These are phyloP conservation scores for Choristoneura fumiferana DNA, from an alignment of 1,140 invertebrate genomes.

Conservation along the genomic window DNA sequence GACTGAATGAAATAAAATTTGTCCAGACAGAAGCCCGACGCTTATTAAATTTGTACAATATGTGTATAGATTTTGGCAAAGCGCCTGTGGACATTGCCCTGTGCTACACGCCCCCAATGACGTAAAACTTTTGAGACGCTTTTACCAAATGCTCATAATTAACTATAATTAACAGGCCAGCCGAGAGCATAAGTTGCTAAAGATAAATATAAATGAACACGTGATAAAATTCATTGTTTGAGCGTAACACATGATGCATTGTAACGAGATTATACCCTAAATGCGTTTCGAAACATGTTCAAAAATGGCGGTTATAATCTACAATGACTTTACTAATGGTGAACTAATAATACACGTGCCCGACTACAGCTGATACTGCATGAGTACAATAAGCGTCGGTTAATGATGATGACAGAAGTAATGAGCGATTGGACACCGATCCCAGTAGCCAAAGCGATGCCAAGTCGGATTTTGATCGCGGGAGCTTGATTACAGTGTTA, in stretches of 20 bases:
- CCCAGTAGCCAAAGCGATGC: neutral
- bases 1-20: constrained; percentile 21
- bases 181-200: neutral
- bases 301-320: too few species aligned
- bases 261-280: too few species aligned
- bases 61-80: constrained; percentile 29
- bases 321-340: neutral
- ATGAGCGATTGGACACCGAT: constrained; percentile 12
- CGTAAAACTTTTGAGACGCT: constrained; percentile 23
- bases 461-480: neutral
- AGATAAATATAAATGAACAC: too few species aligned
- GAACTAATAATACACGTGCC: constrained; percentile 4
- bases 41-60: constrained; percentile 9
- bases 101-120: constrained; percentile 40
- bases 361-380: too few species aligned
- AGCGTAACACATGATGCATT: too few species aligned
- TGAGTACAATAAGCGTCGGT: constrained; percentile 10
- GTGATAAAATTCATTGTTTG: too few species aligned
- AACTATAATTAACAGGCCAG: neutral
- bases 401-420: constrained; percentile 12
- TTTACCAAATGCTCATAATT: constrained; percentile 1
- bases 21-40: constrained; percentile 8
- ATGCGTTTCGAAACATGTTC: too few species aligned
- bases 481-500: neutral
- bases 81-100: constrained; percentile 32